A percentile compares a stretch with the other conserved stretches of the same genome.
Evolutionary conservation across 2,797 vertebrate species (phyloP).

Genomic region (Enoplosus armatus): DNA sequence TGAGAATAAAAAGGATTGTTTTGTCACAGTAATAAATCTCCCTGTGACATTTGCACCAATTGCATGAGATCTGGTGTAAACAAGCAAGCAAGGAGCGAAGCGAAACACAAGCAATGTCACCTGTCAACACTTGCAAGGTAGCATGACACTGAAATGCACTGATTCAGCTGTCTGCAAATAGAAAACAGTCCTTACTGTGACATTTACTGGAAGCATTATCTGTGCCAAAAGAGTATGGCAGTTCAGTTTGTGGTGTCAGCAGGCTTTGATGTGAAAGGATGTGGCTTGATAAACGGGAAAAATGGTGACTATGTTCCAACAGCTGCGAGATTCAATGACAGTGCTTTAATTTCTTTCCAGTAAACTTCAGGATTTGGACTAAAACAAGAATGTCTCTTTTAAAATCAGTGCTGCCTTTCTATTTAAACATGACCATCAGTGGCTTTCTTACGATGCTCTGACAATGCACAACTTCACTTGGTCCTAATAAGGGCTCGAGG

Average conservation of each 20-base stretch:
- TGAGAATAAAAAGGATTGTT: slow-evolving; percentile 25
- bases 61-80: slow-evolving; percentile 51
- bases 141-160: slow-evolving; percentile 16
- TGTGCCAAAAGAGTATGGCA: slow-evolving; percentile 1
- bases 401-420: background rate
- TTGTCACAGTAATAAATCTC: slow-evolving; percentile 47
- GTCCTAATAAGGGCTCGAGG: slow-evolving; percentile 17
- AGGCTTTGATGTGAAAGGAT: slow-evolving; percentile 7
- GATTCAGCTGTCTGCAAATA: slow-evolving; percentile 24
- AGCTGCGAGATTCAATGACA: background rate
- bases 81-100: slow-evolving; percentile 16
- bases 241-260: background rate
- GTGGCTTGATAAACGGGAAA: background rate
- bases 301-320: background rate
- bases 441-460: background rate
- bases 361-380: background rate
- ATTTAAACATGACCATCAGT: background rate
- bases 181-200: slow-evolving; percentile 23
- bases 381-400: background rate
- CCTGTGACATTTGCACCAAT: slow-evolving; percentile 31
- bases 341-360: background rate
- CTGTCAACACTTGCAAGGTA: slow-evolving; percentile 41
- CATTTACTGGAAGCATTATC: slow-evolving; percentile 27
- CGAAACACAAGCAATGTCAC: slow-evolving; percentile 36
- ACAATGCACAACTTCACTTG: slow-evolving; percentile 3